Conservation (phyloP, 2,113 vertebrate species). For the Butorides virescens region DNA sequence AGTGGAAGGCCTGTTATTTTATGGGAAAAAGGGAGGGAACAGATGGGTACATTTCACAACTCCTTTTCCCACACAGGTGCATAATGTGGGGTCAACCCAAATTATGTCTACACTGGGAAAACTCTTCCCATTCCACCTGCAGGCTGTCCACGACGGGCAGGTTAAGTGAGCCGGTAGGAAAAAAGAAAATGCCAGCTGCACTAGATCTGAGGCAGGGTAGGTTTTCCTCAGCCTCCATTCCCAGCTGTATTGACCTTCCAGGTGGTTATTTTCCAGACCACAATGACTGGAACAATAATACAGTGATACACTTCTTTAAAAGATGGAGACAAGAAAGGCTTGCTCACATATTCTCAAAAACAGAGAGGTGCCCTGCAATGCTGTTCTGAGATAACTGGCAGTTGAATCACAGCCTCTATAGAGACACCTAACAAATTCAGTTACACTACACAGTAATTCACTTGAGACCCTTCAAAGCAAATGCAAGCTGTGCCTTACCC, state of each 20-base stretch:
- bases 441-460: background rate
- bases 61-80: background rate
- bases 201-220: background rate
- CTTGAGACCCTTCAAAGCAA: conserved; percentile 4
- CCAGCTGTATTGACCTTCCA: background rate
- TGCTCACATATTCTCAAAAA: background rate
- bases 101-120: background rate
- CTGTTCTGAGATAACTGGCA: background rate
- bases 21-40: background rate
- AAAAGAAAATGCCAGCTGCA: background rate
- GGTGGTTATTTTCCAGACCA: conserved; percentile 5
- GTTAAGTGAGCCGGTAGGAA: background rate
- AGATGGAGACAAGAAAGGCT: background rate
- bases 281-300: background rate
- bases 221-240: background rate
- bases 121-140: background rate
- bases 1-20: background rate
- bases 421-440: conserved; percentile 22
- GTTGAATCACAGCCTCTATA: conserved; percentile 21
- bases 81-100: background rate
- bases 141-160: background rate
- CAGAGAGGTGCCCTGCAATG: background rate
- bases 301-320: background rate
- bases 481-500: conserved; percentile 18
- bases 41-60: background rate